Evolutionary conservation across 2,888 invertebrate species (phyloP), one percentile per base, ranked within the genome.

Genomic region (Arge pagana): DNA sequence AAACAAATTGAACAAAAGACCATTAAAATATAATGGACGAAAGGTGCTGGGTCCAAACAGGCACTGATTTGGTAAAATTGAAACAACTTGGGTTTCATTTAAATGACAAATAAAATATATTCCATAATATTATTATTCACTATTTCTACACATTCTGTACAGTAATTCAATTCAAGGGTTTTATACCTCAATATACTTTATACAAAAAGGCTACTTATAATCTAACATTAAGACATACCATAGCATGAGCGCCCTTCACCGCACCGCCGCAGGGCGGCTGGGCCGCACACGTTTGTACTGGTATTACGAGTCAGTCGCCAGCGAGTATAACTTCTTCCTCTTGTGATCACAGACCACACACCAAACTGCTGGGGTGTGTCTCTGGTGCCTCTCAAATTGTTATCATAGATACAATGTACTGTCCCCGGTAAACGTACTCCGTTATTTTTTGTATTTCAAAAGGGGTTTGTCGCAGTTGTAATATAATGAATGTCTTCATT

Each of bases 101-200:
- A 71, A 74, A 74, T 73, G 74, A 74, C 71, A 74, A 75, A 73
- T 75, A 74, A 75, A 75, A 72, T 74, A 73, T 75, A 76, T 76
- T 76, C 74, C 73, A 74, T 75, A 75, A 74, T 76, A 74, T 74
- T 76, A 75, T 74, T 74, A 75, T 75, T 75, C 71, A 73, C 75
- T 76, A 76, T 75, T 72, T 74, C 76, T 76, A 76, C 75, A 76
- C 73, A 76, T 74, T 76, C 76, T 76, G 76, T 76, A 76, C 76
- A 76, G 72, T 75, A 74, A 75, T 74, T 76, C 72, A 71, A 68
- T 70, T 74, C 70, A 74, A 74, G 71, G 72, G 66, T 71, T 68
- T 69, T 70, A 74, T 70, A 72, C 74, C 74, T 75, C 74, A 73
- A 74, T 76, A 76, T 74, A 76, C 75, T 76, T 76, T 76, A 76